Evolutionary conservation across 37 sponge, comb jelly and placozoan genomes (phyloP), one percentile per base, ranked within the genome.

Genomic region (Tethya wilhelma): DNA sequence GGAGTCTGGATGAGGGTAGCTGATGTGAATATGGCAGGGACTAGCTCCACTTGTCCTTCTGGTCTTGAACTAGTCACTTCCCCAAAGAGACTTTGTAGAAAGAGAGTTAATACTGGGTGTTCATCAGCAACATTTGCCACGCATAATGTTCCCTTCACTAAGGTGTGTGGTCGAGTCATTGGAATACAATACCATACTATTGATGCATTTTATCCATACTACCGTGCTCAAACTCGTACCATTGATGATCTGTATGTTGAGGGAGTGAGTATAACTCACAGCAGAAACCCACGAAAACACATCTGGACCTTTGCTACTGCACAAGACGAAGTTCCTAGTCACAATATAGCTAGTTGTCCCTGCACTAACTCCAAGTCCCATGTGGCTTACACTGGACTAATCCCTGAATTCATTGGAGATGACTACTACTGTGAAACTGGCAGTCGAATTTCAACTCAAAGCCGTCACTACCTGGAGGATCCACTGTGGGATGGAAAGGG

Each of bases 401-500:
- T 71, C 2, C 82, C 82, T n/a, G 26, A 37, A 33, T 81, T 81
- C 46, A 44, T 81, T 58, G 82, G 82, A 5, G 41, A 38, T 42
- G 82, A 81, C 41, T 81, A 71, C 30, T 81, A 40, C 82, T 81
- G 82, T 71, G 82, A 71, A 53, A 81, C 82, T 44, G 82, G 73
- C 28, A 71, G 69, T 40, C 60, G 71, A 1, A 26, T 28, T 7
- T 4, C 19, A 9, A 1, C 37, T 33, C 0, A 11, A 34, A 57
- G 41, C 37, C 43, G 29, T 22, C n/a, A 41, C 6, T 81, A 72
- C 23, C 37, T 33, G 20, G 73, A 81, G 32, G 82, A 81, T 53
- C 82, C 82, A 28, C 71, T 81, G 32, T 81, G 82, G 82, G 82
- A 81, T 59, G 73, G 82, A 26, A n/a, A 81, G 62, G 82, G 82